Conservation (phyloP, 2,797 vertebrate species). For the Ficedula albicollis region DNA sequence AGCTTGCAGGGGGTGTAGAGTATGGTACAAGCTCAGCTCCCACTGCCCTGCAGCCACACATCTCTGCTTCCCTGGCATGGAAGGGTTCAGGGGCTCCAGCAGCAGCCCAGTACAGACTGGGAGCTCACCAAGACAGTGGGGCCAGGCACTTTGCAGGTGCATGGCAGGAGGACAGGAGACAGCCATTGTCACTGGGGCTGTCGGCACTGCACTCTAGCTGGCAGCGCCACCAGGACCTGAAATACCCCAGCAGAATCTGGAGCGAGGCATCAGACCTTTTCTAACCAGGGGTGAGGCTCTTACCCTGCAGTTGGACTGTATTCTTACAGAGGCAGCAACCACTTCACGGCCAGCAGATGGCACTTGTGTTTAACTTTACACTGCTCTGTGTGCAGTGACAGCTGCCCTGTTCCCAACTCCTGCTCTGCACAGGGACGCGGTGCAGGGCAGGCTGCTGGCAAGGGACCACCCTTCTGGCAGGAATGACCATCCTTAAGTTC, state of each 20-base stretch:
- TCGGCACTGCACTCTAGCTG: fast-evolving
- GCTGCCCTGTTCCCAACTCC: background rate
- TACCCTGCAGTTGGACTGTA: background rate
- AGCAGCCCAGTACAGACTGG: background rate
- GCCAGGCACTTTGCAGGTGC: background rate
- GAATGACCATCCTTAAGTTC: background rate
- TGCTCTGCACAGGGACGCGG: background rate
- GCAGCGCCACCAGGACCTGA: background rate
- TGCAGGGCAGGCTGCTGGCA: background rate
- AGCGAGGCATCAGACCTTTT: background rate
- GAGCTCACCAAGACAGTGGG: background rate
- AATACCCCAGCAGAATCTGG: background rate
- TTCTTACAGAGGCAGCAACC: background rate
- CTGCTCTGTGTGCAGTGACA: background rate
- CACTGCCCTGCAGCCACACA: background rate
- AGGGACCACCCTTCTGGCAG: background rate
- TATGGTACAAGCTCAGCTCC: background rate
- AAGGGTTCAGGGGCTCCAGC: background rate
- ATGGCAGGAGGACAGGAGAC: background rate
- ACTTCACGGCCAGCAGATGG: background rate
- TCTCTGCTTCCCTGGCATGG: background rate
- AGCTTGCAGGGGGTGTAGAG: background rate
- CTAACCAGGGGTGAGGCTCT: too few species aligned
- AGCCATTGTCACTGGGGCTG: background rate
- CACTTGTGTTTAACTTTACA: background rate